Percentiles rank a stretch among this genome's conserved stretches.
Evolutionary conservation across 1,140 invertebrate genomes (phyloP).

Genomic region (Aplysia californica): DNA sequence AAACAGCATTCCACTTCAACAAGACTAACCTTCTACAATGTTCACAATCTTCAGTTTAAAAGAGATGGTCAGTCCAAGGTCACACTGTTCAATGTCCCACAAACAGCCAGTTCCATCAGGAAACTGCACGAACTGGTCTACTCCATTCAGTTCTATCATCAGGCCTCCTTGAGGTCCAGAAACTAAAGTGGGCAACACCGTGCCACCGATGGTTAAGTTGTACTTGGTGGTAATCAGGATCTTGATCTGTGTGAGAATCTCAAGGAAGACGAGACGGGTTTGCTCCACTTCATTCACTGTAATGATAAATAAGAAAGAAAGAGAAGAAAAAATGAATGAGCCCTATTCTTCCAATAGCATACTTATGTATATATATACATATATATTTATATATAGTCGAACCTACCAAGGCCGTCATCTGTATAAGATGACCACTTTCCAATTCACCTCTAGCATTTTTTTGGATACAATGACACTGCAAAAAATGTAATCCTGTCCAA

Average conservation of each 20-base stretch:
- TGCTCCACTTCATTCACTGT: slow-evolving; percentile 31
- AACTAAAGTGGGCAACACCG: slow-evolving; percentile 6
- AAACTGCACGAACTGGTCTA: slow-evolving; percentile 35
- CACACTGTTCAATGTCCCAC: slow-evolving; percentile 35
- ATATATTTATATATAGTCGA: too few relatives aligned
- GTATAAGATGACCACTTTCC: too few relatives aligned
- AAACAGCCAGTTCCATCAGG: slow-evolving; percentile 28
- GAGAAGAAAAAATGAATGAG: too few relatives aligned
- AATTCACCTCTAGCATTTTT: too few relatives aligned
- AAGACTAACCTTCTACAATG: slow-evolving; percentile 20
- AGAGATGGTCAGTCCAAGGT: slow-evolving; percentile 39
- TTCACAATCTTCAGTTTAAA: slow-evolving; percentile 37
- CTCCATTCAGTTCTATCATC: slow-evolving; percentile 44
- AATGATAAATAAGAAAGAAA: too few relatives aligned
- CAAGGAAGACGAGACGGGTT: slow-evolving; percentile 33
- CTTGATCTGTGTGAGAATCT: slow-evolving; percentile 30
- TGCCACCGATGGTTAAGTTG: slow-evolving; percentile 30
- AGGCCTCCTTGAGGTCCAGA: slow-evolving; percentile 33
- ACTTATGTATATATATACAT: too few relatives aligned
- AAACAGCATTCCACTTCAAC: too few relatives aligned
- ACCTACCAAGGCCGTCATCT: too few relatives aligned
- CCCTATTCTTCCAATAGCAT: too few relatives aligned
- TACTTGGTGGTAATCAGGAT: slow-evolving; percentile 28
- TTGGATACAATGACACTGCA: too few relatives aligned
- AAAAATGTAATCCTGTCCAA: too few relatives aligned